phyloP scores from a whole-genome alignment of 2,888 invertebrate species.

The Auanema sp. region DNA sequence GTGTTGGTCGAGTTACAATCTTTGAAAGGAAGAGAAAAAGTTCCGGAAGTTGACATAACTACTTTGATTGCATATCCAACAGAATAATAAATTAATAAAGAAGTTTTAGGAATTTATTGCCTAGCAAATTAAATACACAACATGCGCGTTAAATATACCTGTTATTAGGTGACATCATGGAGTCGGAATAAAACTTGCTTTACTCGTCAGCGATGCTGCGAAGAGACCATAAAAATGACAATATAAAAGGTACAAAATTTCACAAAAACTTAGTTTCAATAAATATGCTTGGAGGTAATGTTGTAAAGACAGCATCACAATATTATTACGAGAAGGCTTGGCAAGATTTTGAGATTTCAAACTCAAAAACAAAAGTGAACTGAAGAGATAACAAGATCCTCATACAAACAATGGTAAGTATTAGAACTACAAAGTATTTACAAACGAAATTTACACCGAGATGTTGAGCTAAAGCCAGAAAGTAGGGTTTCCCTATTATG shows the following conservation, averaged over 20 bases:
- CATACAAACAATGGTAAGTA: no score
- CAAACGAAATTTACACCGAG: no score
- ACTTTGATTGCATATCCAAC: constrained; percentile 34
- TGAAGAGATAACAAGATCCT: no score
- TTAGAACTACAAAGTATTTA: no score
- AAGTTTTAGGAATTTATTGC: constrained; percentile 4
- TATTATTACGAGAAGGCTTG: no score
- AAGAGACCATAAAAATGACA: constrained; percentile 9
- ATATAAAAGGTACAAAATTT: constrained; percentile 1
- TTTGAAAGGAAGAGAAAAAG: constrained; percentile 42
- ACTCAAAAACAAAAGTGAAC: no score
- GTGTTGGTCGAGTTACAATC: constrained; percentile 53
- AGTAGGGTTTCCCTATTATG: no score
- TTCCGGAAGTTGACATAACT: constrained; percentile 31
- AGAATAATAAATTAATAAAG: constrained; percentile 15
- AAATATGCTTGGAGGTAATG: not conserved
- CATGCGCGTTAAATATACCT: no score
- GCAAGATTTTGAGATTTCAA: no score
- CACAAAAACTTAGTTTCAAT: not conserved
- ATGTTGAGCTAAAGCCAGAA: no score
- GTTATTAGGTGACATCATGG: no score
- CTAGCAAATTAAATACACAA: not conserved
- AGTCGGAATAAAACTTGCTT: constrained; percentile 8
- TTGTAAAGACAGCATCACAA: no score
- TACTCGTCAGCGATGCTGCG: constrained; percentile 10